These are phyloP conservation scores for Heliocidaris erythrogramma DNA, from an alignment of 35 echinoderm and acorn worm species.

Conservation along the genomic window DNA sequence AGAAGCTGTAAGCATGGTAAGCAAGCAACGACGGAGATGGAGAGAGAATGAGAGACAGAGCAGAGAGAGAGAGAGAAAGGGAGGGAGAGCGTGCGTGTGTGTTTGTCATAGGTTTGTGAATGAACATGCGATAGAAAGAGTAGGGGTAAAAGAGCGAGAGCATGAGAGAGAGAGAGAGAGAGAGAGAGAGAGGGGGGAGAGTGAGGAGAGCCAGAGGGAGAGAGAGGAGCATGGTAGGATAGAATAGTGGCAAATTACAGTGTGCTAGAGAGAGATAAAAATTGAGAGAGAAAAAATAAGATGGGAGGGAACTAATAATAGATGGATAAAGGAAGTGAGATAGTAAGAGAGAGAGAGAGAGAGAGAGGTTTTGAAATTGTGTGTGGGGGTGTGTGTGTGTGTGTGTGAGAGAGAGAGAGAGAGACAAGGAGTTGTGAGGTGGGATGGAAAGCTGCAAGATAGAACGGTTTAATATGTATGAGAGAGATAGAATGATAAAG, in stretches of 20 bases:
- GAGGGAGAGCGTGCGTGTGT: neutral
- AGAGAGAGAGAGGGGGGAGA: neutral
- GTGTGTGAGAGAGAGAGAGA: neutral
- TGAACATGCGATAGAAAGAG: neutral
- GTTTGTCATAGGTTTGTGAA: too few relatives aligned
- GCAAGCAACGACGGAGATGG: neutral
- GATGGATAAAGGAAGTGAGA: neutral
- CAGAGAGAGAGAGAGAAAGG: neutral
- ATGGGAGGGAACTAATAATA: neutral
- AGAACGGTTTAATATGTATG: too few relatives aligned
- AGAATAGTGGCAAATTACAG: too few relatives aligned
- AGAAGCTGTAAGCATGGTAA: too few relatives aligned
- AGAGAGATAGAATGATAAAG: too few relatives aligned
- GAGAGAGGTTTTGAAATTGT: too few relatives aligned
- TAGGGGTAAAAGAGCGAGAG: neutral
- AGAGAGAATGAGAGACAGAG: neutral
- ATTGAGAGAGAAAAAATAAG: neutral
- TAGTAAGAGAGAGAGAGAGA: neutral
- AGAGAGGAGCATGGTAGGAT: too few relatives aligned
- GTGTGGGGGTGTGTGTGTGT: too few relatives aligned
- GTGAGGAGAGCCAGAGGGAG: too few relatives aligned
- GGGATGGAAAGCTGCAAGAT: too few relatives aligned
- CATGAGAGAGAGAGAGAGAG: too few relatives aligned
- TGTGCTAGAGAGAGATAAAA: neutral
- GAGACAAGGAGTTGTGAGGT: neutral